These are phyloP conservation scores for Scomberomorus guttatus DNA, from an alignment of 2,797 vertebrate genomes.

Conservation along the genomic window DNA sequence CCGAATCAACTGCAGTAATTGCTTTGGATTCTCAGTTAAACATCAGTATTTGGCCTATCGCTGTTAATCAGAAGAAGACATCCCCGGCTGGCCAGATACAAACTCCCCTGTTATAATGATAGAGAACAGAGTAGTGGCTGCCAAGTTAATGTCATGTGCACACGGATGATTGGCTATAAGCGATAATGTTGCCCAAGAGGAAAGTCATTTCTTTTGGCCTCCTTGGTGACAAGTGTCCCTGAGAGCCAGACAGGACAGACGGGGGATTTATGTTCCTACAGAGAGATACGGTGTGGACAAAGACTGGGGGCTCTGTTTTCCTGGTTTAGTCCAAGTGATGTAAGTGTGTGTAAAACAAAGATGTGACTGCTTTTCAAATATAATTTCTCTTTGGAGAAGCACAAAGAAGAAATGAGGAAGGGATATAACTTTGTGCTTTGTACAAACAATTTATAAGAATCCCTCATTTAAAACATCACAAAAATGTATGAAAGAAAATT, in stretches of 20 bases:
- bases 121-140: neutral
- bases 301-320: conserved; percentile 1
- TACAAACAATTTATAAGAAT: no score
- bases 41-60: neutral
- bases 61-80: neutral
- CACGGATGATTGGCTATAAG: conserved; percentile 33
- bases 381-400: neutral
- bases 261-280: conserved; percentile 36
- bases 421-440: neutral
- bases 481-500: no score
- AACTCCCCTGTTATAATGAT: neutral
- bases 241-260: conserved; percentile 19
- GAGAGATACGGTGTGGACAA: neutral
- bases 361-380: neutral
- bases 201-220: conserved; percentile 18
- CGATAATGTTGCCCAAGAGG: conserved; percentile 8
- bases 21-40: neutral
- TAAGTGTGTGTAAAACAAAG: neutral
- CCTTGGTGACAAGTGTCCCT: conserved; percentile 36
- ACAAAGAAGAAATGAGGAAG: neutral
- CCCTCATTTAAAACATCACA: no score
- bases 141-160: conserved; percentile 3
- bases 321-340: neutral
- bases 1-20: neutral
- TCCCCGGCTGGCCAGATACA: neutral